These are phyloP conservation scores for Mythimna impura DNA, from an alignment of 2,888 invertebrate species.

Conservation along the genomic window DNA sequence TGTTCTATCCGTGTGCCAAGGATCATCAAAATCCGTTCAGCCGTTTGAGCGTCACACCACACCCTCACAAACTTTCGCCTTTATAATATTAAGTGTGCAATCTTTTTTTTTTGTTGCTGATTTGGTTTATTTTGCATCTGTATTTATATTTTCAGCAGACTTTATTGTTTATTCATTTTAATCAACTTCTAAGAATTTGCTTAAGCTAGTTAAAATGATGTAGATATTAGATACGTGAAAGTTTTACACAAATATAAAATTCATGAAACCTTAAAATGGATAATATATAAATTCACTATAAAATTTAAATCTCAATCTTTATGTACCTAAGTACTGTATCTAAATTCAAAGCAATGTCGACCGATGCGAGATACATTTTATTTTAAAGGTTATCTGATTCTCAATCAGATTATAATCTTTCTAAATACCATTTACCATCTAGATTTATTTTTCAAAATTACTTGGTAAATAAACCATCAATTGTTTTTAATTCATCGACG, in stretches of 20 bases:
- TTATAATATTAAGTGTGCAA: no score
- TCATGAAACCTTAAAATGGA: conserved; percentile 2
- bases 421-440: background rate
- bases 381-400: conserved; percentile 12
- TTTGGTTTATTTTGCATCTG: no score
- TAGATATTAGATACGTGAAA: conserved; percentile 6
- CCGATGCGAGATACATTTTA: background rate
- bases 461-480: background rate
- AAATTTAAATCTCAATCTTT: conserved; percentile 22
- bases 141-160: background rate
- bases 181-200: background rate
- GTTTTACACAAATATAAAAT: conserved; percentile 1
- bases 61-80: no score
- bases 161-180: background rate
- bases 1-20: no score
- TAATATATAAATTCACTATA: conserved; percentile 10
- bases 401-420: background rate
- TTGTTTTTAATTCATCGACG: no score
- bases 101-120: no score
- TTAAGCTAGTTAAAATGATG: background rate
- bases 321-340: conserved; percentile 30
- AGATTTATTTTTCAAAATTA: background rate
- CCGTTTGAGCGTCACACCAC: no score
- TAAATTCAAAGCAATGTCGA: conserved; percentile 28
- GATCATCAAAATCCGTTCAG: no score